Base-by-base conservation (phyloP, 2,797 vertebrate species). In the Gallinago solitaria region DNA sequence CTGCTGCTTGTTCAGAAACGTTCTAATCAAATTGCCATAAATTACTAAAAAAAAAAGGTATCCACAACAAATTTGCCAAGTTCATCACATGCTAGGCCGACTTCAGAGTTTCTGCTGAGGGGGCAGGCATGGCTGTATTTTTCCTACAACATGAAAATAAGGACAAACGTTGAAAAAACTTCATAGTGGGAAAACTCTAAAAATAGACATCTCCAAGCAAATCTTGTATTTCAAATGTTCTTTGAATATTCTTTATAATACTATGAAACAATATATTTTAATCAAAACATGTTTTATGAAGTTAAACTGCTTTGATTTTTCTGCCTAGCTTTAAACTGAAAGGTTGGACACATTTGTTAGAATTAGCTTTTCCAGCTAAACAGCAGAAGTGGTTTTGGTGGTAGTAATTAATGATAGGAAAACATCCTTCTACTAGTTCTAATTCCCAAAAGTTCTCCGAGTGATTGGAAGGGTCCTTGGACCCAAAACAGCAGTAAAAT, bases 1-100 rank as follows among this genome's bases (percentile, higher is more conserved):
- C 61, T 94, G 81, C 93, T 96, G 95, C 87, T 57, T 92, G 53
- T 50, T 96, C 75, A 93, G 56, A 92, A 93, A 63, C 59, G 56
- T 60, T 90, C 64, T 75, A 75, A 91, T 87, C 69, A 89, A 86
- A 93, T 91, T 81, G 61, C 70, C 83, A 33, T 77, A 88, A 95
- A 69, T 88, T 75, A 45, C 30, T 45, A 21, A 74, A 84, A 39
- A 37, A 37, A 41, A 78, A 32, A 25, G 23, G 35, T 78, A 60
- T 78, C 92, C 87, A 14, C 64, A 50, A 45, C 41, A 87, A 73
- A 88, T 71, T 85, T 33, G 15, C 2, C 53, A 50, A 59, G 59
- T 89, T 80, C 53, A 53, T 85, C 56, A 28, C 35, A 11, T 41
- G 56, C 14, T 32, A 68, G 77, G n/a, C 61, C n/a, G 69, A 45